Evolutionary conservation across 2,113 vertebrate genomes (phyloP).

Genomic region (Platysteira castanea): DNA sequence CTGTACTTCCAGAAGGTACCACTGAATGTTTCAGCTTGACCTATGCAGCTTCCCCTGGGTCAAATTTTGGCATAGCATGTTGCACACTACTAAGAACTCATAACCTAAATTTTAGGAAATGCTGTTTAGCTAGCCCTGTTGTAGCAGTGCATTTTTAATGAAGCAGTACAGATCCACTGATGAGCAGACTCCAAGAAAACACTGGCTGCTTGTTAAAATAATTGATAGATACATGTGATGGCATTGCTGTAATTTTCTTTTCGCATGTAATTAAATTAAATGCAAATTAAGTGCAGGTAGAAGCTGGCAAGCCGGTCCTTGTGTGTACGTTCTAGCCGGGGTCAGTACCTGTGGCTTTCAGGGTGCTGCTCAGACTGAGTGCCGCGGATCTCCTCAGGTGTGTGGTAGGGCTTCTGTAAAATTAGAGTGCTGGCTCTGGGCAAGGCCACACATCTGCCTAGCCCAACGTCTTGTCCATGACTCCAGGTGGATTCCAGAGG

Average conservation of each 20-base stretch:
- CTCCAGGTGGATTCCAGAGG: background rate
- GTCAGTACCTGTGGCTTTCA: background rate
- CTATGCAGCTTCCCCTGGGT: background rate
- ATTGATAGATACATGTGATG: background rate
- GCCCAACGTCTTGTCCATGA: background rate
- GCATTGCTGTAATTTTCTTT: background rate
- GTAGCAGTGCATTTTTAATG: background rate
- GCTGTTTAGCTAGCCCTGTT: background rate
- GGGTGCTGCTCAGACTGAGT: background rate
- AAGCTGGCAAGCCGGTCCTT: fast-evolving
- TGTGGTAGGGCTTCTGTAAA: background rate
- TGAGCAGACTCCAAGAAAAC: background rate
- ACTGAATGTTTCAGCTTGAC: background rate
- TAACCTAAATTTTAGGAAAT: background rate
- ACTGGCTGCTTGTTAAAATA: background rate
- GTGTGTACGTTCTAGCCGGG: background rate
- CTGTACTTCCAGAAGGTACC: background rate
- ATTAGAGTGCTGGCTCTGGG: fast-evolving
- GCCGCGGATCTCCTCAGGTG: background rate
- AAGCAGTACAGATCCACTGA: background rate
- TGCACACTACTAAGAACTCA: background rate
- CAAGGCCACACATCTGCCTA: background rate
- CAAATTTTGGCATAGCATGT: background rate
- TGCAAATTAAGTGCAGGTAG: background rate
- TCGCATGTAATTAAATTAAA: background rate